Percentiles rank a stretch among this genome's conserved stretches.
These are phyloP conservation scores for Ciconia boyciana DNA, from an alignment of 2,113 vertebrate genomes.

Conservation along the genomic window DNA sequence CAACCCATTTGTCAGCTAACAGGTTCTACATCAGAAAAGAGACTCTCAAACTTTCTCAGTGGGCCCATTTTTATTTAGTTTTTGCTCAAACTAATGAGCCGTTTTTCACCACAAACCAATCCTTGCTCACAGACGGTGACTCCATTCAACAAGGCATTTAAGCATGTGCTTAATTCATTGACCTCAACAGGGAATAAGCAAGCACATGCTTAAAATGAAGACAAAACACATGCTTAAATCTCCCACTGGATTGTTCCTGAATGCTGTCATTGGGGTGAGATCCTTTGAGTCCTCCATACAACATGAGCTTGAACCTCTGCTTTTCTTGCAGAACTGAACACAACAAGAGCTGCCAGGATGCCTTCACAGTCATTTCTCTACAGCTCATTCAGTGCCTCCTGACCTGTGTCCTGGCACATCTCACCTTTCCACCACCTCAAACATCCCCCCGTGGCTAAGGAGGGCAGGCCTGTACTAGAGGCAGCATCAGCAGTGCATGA, in stretches of 20 bases:
- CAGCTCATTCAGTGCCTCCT: background rate
- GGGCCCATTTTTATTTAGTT: background rate
- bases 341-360: background rate
- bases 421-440: conserved; percentile 29
- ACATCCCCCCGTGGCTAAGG: background rate
- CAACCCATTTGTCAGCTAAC: background rate
- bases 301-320: background rate
- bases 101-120: conserved; percentile 15
- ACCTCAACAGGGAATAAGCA: background rate
- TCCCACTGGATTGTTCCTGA: background rate
- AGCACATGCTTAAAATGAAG: background rate
- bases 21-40: background rate
- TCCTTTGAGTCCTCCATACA: background rate
- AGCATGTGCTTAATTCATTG: background rate
- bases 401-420: background rate
- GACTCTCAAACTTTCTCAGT: background rate
- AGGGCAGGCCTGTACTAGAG: background rate
- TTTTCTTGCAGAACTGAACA: conserved; percentile 9
- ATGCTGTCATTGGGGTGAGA: background rate
- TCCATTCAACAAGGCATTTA: conserved; percentile 22
- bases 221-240: background rate
- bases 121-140: background rate
- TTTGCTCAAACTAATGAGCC: conserved; percentile 4
- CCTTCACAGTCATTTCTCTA: background rate
- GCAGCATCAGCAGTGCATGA: background rate